Base-by-base conservation (phyloP, 1,140 invertebrate genomes). In the Helicorthomorpha holstii region DNA sequence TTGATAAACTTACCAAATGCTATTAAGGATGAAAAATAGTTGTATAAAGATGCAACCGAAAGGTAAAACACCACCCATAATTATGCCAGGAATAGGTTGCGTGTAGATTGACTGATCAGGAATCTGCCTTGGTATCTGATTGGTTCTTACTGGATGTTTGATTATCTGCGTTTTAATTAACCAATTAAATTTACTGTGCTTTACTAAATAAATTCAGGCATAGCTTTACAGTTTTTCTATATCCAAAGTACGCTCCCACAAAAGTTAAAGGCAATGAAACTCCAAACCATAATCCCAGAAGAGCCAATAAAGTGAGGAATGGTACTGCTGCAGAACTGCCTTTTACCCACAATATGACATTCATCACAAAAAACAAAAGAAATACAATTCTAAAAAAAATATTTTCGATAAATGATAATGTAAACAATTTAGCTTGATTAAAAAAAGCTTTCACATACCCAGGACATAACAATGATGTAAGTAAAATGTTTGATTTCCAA, bases 31-130 rank as follows among this genome's bases (percentile, higher is more conserved):
- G 66, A 98, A 98, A 75, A 98, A 98, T 16, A 98, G 76, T 65
- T 98, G 95, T 59, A 98, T 98, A 66, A 98, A 98, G 66, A 98
- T 98, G 67, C 95, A 98, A 41, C 94, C 95, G 69, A 98, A 98
- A 3, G 95, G 95, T 56, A 98, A 69, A 45, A 98, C 91, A 38
- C 95, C 94, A 27, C 94, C 94, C 93, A 98, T 98, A 26, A 97
- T 73, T 54, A 98, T 90, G 24, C 76, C 70, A 24, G 73, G 73
- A 47, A 63, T 47, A 1, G 92, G 83, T 69, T 91, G 88, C 0
- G 94, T 98, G 70, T 98, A 98, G 57, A 97, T 76, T 27, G 88
- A 92, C 70, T 98, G 93, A 59, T 96, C 90, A 0, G 95, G 95
- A 60, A 98, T 96, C 70, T 98, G 89, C 0, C 95, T 74, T 3